Base-by-base conservation (phyloP, 1,140 invertebrate species). In the Caerostris extrusa region DNA sequence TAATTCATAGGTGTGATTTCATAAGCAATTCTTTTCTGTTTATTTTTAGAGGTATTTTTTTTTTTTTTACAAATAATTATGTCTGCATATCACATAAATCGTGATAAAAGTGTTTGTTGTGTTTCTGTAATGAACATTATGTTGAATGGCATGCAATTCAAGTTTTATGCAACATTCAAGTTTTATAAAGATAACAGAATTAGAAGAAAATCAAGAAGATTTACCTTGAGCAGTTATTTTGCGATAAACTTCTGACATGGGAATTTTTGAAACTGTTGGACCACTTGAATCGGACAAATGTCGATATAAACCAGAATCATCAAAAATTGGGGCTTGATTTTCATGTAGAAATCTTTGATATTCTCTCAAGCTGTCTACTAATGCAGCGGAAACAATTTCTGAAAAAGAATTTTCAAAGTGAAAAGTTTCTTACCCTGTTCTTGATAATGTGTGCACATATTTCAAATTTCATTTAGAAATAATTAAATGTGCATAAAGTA, bases 351-450 rank as follows among this genome's bases (percentile, higher is more conserved):
- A 88, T 17, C 50, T 64, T n/a, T 97, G 97, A 95, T 97, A 97
- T 94, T 97, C 97, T 50, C 96, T 96, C 91, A 98, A 95, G 0
- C 97, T 97, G 95, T 98, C 97, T 0, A 97, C 97, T 82, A 98
- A 95, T 0, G 97, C 97, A n/a, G 97, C 97, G 57, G 97, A 97
- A 95, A 98, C 96, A 19, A 97, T 97, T 95, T 97, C 97, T 98
- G 95, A 50, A 97, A 96, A 87, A 91, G 94, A 77, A 77, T 4
- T 71, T 64, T 5, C 4, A 4, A 64, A 12, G 61, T 34, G 34
- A 34, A 34, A 34, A 34, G 34, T 34, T 34, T 34, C 34, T 34
- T 34, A 34, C 34, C 34, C 34, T 34, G 34, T 34, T 34, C 34
- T 34, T 34, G 34, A 34, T 34, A 34, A 34, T 34, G 34, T 34